Evolutionary conservation across 2,113 vertebrate genomes (phyloP).

Genomic region (Sceloporus tristichus): DNA sequence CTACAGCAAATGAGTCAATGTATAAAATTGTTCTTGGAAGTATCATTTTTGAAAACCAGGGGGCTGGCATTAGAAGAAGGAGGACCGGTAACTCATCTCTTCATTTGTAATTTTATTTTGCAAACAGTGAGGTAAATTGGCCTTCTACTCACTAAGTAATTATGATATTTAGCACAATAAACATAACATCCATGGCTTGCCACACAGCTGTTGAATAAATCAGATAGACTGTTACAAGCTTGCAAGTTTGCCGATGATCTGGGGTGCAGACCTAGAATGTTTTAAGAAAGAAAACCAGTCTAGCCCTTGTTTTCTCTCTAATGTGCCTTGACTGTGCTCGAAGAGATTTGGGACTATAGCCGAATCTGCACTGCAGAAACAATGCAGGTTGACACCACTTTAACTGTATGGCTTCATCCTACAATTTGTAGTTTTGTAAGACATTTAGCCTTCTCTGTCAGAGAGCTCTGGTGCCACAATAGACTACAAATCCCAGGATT

Average conservation of each 20-base stretch:
- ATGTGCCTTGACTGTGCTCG: slow-evolving; percentile 46
- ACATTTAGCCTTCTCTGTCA: too few relatives aligned
- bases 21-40: neutral
- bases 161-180: slow-evolving; percentile 64
- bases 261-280: slow-evolving; percentile 33
- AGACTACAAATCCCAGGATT: too few relatives aligned
- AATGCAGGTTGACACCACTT: too few relatives aligned
- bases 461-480: too few relatives aligned
- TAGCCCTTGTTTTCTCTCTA: slow-evolving; percentile 12
- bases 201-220: slow-evolving; percentile 61
- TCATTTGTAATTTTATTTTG: slow-evolving; percentile 73
- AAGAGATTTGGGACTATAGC: slow-evolving; percentile 25
- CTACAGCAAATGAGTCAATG: neutral
- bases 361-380: too few relatives aligned
- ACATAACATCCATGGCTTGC: slow-evolving; percentile 67
- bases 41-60: neutral
- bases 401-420: too few relatives aligned
- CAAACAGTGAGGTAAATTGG: slow-evolving; percentile 68
- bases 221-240: slow-evolving; percentile 57
- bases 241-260: slow-evolving; percentile 15
- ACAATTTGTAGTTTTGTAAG: too few relatives aligned
- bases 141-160: slow-evolving; percentile 68
- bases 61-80: slow-evolving; percentile 34
- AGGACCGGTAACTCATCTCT: slow-evolving; percentile 33
- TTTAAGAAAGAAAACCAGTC: slow-evolving; percentile 14